Percentiles rank a stretch among this genome's conserved stretches.
These are phyloP conservation scores for Scomber japonicus DNA, from an alignment of 2,113 vertebrate species.

Conservation along the genomic window DNA sequence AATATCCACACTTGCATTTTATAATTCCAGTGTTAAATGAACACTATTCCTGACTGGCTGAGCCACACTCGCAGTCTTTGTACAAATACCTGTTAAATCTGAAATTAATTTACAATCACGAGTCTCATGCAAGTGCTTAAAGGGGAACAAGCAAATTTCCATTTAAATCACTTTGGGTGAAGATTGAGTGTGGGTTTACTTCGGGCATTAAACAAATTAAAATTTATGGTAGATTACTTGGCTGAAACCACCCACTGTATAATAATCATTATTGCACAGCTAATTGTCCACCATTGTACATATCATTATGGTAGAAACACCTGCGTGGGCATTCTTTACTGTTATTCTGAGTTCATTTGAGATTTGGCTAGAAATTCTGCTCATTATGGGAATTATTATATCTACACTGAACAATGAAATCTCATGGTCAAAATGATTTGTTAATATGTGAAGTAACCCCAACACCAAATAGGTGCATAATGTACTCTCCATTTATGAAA, in stretches of 20 bases:
- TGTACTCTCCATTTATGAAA: conserved; percentile 21
- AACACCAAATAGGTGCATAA: conserved; percentile 10
- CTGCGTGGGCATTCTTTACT: conserved; percentile 57
- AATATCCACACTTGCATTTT: not conserved
- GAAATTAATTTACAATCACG: conserved; percentile 69
- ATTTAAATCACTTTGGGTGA: conserved; percentile 73
- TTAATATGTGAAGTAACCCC: conserved; percentile 25
- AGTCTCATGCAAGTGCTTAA: conserved; percentile 58
- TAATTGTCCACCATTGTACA: conserved; percentile 73
- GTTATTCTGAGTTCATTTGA: conserved; percentile 35
- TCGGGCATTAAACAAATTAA: conserved; percentile 76
- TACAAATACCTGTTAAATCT: conserved; percentile 46
- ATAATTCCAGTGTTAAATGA: conserved; percentile 20
- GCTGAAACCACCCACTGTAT: conserved; percentile 61
- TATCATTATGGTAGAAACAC: conserved; percentile 60
- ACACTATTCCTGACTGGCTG: conserved; percentile 12
- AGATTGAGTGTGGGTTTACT: conserved; percentile 72
- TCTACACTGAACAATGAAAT: conserved; percentile 45
- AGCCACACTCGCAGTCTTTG: conserved; percentile 13
- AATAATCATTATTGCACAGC: conserved; percentile 65
- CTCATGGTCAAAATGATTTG: not conserved
- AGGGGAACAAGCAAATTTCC: conserved; percentile 73
- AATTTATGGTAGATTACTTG: conserved; percentile 68
- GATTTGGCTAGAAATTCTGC: conserved; percentile 37
- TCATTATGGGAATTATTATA: conserved; percentile 61